Conservation (phyloP, 2,888 invertebrate genomes). For the Metacarcinus magister region DNA sequence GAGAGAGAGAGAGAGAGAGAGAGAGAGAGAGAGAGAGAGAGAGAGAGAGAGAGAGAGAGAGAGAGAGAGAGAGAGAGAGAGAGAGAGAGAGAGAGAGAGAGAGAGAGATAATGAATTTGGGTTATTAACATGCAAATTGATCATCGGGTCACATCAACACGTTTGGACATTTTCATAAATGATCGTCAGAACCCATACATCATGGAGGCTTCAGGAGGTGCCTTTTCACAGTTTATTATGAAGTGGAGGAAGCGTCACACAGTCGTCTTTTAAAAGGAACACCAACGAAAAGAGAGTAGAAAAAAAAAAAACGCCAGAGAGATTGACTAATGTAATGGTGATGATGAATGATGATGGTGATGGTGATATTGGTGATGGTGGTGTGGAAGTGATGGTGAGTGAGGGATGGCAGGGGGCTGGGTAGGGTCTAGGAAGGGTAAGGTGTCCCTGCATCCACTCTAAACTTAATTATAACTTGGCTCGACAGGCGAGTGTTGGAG, state of each 20-base stretch:
- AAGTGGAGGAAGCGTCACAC: background rate
- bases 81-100: constrained; percentile 10
- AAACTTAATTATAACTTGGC: background rate
- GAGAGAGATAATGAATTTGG: background rate
- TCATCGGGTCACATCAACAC: constrained; percentile 1
- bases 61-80: constrained; percentile 60
- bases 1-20: background rate
- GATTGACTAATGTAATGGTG: background rate
- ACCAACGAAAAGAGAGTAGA: background rate
- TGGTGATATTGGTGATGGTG: background rate
- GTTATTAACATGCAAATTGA: constrained; percentile 29
- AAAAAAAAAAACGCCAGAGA: background rate
- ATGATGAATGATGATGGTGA: background rate
- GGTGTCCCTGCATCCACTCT: background rate
- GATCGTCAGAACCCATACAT: background rate
- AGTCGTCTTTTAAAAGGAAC: background rate
- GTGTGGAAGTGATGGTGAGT: background rate
- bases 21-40: constrained; percentile 55
- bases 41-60: constrained; percentile 18
- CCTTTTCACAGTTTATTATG: background rate
- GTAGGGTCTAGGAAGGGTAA: background rate
- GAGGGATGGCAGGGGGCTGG: background rate
- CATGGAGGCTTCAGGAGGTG: background rate
- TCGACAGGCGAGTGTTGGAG: background rate
- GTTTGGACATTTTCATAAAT: background rate